These are phyloP conservation scores for Leptopilina syphax DNA, from an alignment of 2,888 invertebrate species.

Conservation along the genomic window DNA sequence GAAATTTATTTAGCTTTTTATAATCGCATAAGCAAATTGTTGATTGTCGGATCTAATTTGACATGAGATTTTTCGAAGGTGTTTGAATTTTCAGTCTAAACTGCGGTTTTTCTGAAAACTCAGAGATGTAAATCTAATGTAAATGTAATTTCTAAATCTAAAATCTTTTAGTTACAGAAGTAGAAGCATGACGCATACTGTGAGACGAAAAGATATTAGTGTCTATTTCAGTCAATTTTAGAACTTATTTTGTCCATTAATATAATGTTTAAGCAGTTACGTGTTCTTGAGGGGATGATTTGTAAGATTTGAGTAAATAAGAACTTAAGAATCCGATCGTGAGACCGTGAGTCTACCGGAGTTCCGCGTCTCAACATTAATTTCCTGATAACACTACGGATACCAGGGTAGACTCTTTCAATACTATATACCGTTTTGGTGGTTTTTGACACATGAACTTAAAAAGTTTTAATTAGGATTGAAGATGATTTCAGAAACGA, in stretches of 20 bases:
- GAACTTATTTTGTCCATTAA: slow-evolving; percentile 46
- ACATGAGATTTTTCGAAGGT: too few relatives aligned
- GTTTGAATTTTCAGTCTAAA: too few relatives aligned
- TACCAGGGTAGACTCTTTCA: slow-evolving; percentile 60
- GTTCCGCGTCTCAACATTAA: slow-evolving; percentile 52
- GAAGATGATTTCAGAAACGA: not conserved
- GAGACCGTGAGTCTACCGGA: slow-evolving; percentile 44
- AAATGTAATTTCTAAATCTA: slow-evolving; percentile 23
- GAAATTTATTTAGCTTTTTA: not conserved
- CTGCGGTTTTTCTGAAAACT: not conserved
- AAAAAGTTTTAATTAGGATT: slow-evolving; percentile 44
- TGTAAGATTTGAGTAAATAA: not conserved
- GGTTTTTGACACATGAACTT: not conserved
- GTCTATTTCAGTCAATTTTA: slow-evolving; percentile 21
- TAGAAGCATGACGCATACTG: slow-evolving; percentile 43
- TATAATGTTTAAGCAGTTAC: slow-evolving; percentile 44
- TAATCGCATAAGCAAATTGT: not conserved
- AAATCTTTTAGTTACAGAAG: slow-evolving; percentile 39
- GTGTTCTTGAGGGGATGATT: slow-evolving; percentile 1
- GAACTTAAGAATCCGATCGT: slow-evolving; percentile 24
- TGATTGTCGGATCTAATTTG: too few relatives aligned
- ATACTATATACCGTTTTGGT: not conserved
- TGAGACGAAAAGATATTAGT: slow-evolving; percentile 34
- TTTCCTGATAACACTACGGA: slow-evolving; percentile 59
- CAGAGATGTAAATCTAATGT: too few relatives aligned